phyloP scores from a whole-genome alignment of 1,140 invertebrate species.

The Thereuonema tuberculata region DNA sequence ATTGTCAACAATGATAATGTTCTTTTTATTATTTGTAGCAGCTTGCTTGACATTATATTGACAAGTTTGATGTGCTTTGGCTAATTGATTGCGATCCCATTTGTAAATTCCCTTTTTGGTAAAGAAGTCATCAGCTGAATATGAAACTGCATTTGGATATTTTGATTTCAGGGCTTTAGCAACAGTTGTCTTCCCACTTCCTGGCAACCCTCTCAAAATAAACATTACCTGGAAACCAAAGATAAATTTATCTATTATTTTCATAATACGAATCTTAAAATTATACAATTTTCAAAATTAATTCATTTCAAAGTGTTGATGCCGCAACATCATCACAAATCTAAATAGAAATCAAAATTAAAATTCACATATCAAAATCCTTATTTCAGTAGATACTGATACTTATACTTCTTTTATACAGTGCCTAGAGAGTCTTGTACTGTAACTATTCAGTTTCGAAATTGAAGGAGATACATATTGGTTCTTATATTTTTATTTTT shows the following conservation, averaged over 20 bases:
- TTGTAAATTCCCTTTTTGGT: conserved; percentile 25
- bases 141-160: conserved; percentile 22
- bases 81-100: conserved; percentile 23
- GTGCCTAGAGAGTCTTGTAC: no score
- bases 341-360: no score
- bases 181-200: conserved; percentile 32
- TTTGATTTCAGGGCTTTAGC: conserved; percentile 20
- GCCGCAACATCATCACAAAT: no score
- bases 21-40: conserved; percentile 17
- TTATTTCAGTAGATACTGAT: no score
- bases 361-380: no score
- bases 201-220: conserved; percentile 32
- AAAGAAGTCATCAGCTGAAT: conserved; percentile 32
- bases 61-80: conserved; percentile 23
- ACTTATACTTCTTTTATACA: no score
- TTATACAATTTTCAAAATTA: no score
- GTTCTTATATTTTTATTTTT: no score
- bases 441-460: no score
- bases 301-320: no score
- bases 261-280: no score
- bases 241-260: conserved; percentile 4
- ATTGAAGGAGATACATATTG: no score
- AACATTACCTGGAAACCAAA: conserved; percentile 22
- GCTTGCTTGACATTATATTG: conserved; percentile 21
- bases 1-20: conserved; percentile 32